Evolutionary conservation across 2,888 invertebrate species (phyloP), one percentile per base, ranked within the genome.

Genomic region (Lobophora halterata): DNA sequence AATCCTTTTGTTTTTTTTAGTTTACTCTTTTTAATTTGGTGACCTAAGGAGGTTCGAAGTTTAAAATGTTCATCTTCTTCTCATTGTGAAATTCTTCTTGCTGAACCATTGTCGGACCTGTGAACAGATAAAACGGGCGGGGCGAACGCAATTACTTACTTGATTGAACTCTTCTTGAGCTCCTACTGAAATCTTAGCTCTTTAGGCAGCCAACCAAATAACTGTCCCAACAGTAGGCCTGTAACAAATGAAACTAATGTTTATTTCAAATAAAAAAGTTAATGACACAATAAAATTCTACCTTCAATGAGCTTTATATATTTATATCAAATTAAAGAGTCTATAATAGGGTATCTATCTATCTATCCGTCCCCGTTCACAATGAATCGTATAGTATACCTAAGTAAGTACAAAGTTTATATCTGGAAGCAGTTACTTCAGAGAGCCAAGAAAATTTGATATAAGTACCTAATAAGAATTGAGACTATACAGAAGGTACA

Each of bases 131-230:
- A 51, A 45, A 43, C 26, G 46, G 37, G 39, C 49, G 27, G 49
- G 46, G 57, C 49, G 65, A 71, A 68, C 68, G 62, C 51, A 32
- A 61, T 66, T 74, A 87, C 87, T 87, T 76, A 87, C 87, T 82
- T 86, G 46, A 61, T 85, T 75, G 79, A 83, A 85, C 83, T 86
- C 87, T 74, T 80, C 80, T 68, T 68, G 85, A 85, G 83, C 71
- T 72, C 85, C 79, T 74, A 77, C 60, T 70, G 87, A 82, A 87
- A 87, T 87, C 68, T 73, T 86, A 79, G 67, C 65, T 69, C 75
- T 81, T 76, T 87, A 87, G 72, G 81, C 86, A 66, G 71, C 79
- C 56, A 71, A 68, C 67, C 78, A 78, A 76, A 46, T 53, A 75
- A 79, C 52, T 65, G 62, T 78, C 58, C 61, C 71, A 58, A 76